Evolutionary conservation across 2,888 invertebrate species (phyloP), one percentile per base, ranked within the genome.

Genomic region (Mythimna pallens): DNA sequence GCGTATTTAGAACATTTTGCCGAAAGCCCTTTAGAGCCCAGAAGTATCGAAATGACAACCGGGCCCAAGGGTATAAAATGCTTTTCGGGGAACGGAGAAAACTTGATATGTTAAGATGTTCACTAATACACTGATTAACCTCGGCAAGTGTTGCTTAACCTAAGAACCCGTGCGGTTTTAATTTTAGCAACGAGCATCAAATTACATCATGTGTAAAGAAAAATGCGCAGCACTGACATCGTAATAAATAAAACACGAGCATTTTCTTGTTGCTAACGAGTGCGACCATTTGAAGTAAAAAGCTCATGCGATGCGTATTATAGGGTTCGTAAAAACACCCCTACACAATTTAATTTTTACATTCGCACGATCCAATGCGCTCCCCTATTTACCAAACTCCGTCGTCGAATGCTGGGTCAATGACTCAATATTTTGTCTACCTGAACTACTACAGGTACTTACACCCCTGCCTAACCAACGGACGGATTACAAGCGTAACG

Each of bases 341-440:
- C 10, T 12, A 12, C 30, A 55, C 20, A 65, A 63, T 79, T 76
- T 73, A 50, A 34, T 76, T 77, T 80, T 62, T 22, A 80, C 43
- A 74, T 65, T 77, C 62, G 36, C 68, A 65, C 68, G 61, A 43
- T 47, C 59, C 50, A 61, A 59, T 76, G 58, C 70, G 14, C 66
- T 81, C 66, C 79, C 82, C 79, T 77, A 67, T 47, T 62, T 30
- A 52, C 20, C 76, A 43, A 36, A 64, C 54, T 43, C 43, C 59
- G 36, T 30, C 36, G 34, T 47, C 55, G 40, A 81, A 70, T 22
- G 55, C 64, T 81, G 43, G 59, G 59, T 70, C 54, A 57, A 34
- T 58, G 70, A 70, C 78, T 76, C 36, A 34, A 61, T 76, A 76
- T 70, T 65, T 7, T 66, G 20, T 55, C 54, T 66, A 76, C 59